Evolutionary conservation across 2,888 invertebrate genomes (phyloP).

Genomic region (Pseudococcus longispinus): DNA sequence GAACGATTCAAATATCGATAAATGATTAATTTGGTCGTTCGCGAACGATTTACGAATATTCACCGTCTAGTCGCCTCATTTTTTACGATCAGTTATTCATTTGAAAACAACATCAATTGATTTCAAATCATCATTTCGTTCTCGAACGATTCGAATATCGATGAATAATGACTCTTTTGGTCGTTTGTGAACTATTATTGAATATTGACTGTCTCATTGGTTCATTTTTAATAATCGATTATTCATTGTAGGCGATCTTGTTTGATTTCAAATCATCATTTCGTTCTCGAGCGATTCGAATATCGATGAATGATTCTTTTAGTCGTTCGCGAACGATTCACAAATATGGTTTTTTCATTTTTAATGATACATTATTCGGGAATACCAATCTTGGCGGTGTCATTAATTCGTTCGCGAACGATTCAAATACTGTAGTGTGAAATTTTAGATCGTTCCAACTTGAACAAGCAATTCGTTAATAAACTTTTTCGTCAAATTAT

Average conservation of each 20-base stretch:
- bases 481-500: too few species aligned
- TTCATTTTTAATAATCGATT: too few species aligned
- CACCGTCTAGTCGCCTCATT: too few species aligned
- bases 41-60: not conserved
- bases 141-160: too few species aligned
- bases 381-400: too few species aligned
- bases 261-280: not conserved
- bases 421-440: not conserved
- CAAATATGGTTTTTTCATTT: too few species aligned
- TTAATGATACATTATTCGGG: too few species aligned
- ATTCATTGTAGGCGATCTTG: not conserved
- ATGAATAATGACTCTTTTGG: not conserved
- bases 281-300: not conserved
- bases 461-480: too few species aligned
- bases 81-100: not conserved
- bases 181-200: too few species aligned
- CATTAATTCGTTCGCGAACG: not conserved
- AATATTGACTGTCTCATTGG: too few species aligned
- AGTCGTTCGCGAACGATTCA: not conserved
- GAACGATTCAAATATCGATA: not conserved
- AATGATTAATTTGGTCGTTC: not conserved
- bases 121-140: too few species aligned
- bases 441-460: not conserved
- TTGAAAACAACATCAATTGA: not conserved
- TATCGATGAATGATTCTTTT: not conserved